A percentile compares a stretch with the other conserved stretches of the same genome.
These are phyloP conservation scores for Patiria pectinifera DNA, from an alignment of 53 echinoderm and acorn worm genomes.

Conservation along the genomic window DNA sequence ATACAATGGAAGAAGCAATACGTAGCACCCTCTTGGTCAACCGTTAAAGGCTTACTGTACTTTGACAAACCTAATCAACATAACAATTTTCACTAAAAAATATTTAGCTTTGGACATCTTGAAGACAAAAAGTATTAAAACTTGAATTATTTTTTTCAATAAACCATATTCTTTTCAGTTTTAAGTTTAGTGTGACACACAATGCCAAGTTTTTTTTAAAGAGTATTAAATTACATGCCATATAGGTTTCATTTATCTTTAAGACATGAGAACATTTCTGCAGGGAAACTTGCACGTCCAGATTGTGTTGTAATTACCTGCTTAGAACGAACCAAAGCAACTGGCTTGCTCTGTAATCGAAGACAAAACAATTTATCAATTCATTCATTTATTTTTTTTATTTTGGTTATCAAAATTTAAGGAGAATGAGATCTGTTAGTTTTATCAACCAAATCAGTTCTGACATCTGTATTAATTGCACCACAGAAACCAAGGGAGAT, in stretches of 20 bases:
- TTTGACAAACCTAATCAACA: no score
- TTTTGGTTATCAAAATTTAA: no score
- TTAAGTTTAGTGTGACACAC: no score
- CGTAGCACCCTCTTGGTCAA: background rate
- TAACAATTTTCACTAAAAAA: no score
- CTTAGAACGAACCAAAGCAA: slow-evolving; percentile 53
- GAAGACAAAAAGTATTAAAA: no score
- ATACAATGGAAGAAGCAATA: background rate
- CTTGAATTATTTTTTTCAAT: no score
- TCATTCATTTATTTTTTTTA: background rate
- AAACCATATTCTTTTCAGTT: no score
- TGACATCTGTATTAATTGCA: background rate
- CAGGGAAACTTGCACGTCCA: background rate
- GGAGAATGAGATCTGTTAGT: background rate
- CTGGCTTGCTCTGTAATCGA: slow-evolving; percentile 61
- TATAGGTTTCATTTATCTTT: no score
- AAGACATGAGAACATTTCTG: background rate
- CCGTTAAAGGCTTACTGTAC: no score
- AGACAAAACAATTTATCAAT: slow-evolving; percentile 29
- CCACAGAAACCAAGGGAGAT: background rate
- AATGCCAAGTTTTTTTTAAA: no score
- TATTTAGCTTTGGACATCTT: no score
- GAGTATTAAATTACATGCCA: background rate
- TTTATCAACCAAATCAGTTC: background rate
- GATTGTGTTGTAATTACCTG: slow-evolving; percentile 36